Base-by-base conservation (phyloP, 2,888 invertebrate genomes). In the Aricia artaxerxes region DNA sequence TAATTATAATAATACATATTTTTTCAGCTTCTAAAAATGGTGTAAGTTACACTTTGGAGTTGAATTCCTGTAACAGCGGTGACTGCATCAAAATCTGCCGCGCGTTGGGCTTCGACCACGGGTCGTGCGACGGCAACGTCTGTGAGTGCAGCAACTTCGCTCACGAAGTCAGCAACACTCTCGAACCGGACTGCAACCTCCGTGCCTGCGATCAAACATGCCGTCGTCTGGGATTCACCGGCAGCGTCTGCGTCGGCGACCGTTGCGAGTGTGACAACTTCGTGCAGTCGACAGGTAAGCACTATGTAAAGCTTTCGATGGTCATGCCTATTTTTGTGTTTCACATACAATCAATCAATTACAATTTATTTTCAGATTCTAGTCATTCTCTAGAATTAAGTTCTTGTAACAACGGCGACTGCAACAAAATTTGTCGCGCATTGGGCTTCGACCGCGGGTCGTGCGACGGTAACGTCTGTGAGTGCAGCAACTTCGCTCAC, bases 161-260 rank as follows among this genome's bases (percentile, higher is more conserved):
- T 49, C 13, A 24, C 4, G 44, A n/a, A 9, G 24, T 49, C 49
- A 2, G 35, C 53, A 61, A 38, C 9, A 16, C 16, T 35, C 73
- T 11, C 35, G 38, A 53, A 38, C n/a, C n/a, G n/a, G 24, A 78
- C 35, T 84, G 85, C 75, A 80, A 82, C 75, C 78, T 80, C 7
- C 61, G 13, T 0, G 84, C 81, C 1, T 89, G 89, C 77, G 84
- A 87, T n/a, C 87, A 87, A 78, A 79, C 82, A 1, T 90, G 89
- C 79, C 85, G 84, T 4, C 81, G 83, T 2, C 82, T 87, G 5
- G 85, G 85, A 7, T 87, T 87, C 75, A 83, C 84, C 0, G 85
- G 87, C 0, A 88, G 88, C 0, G 83, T 44, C 1, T 82, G 82
- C 44, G 80, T 82, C 4, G 76, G 78, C 13, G 80, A 78, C 2